phyloP scores from a whole-genome alignment of 2,797 vertebrate species.

The Chloroceryle amazona region DNA sequence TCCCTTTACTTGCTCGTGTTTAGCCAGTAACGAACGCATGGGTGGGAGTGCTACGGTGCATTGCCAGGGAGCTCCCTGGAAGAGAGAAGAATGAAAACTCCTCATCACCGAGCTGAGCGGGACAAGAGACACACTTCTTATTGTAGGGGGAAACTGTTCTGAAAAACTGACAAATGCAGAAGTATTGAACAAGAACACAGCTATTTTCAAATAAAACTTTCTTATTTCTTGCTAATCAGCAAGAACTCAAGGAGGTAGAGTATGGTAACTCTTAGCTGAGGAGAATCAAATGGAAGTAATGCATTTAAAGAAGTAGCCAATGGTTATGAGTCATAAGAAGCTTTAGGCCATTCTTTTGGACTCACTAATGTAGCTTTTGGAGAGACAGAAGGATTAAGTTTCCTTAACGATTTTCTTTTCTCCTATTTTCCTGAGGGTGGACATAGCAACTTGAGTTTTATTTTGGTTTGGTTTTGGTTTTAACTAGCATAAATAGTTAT shows the following conservation, averaged over 20 bases:
- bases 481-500: neutral
- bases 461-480: neutral
- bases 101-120: neutral
- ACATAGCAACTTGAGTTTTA: neutral
- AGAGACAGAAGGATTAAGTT: neutral
- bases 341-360: neutral
- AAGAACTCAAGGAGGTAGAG: neutral
- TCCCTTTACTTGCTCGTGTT: neutral
- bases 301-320: neutral
- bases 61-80: neutral
- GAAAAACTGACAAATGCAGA: neutral
- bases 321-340: neutral
- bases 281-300: neutral
- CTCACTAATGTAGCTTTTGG: neutral
- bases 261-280: neutral
- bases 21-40: neutral
- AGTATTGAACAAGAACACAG: neutral
- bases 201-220: neutral
- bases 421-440: neutral
- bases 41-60: neutral
- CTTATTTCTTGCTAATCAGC: neutral
- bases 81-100: neutral
- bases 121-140: neutral
- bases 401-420: neutral
- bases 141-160: neutral